Base-by-base conservation (phyloP, 2,888 invertebrate genomes). In the Minunthozetes semirufus region DNA sequence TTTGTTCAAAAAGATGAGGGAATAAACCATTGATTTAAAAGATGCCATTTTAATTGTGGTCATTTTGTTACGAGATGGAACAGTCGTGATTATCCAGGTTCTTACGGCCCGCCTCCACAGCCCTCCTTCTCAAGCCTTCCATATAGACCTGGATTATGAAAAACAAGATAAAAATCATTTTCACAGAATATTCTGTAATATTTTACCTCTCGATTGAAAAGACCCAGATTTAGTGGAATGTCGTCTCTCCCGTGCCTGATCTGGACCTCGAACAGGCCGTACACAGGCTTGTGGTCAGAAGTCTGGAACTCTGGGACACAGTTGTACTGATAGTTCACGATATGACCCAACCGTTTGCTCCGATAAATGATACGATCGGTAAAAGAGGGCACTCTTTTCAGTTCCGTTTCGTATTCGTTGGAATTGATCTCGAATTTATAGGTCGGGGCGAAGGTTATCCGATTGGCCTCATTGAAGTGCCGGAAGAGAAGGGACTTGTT, bases 301-400 rank as follows among this genome's bases (percentile, higher is more conserved):
- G 63, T 63, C 1, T 5, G 3, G 29, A 63, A 63, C 4, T 63
- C 29, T 63, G 63, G 63, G 9, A 70, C 63, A 33, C 9, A 63
- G 29, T 63, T 63, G 63, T 63, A 63, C n/a, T 63, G 63, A 25
- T 63, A 29, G 29, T 29, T 29, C 8, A 63, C 13, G 8, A 63
- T 63, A 63, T 63, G 63, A 29, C 63, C 63, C 63, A 63, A 63
- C 11, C 63, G 27, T 63, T 63, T 63, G n/a, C 2, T 63, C 3
- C 63, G 11, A 29, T 63, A 63, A 11, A 63, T 19, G 6, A 63
- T 63, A 15, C 63, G 63, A 25, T 63, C 63, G 9, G 63, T 63
- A 63, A 22, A 63, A 17, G 63, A 63, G 17, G 63, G 63, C 13
- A 63, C 29, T 17, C 63, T 19, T 17, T 63, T 63, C 17, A 63